Evolutionary conservation across 2,113 vertebrate genomes (phyloP).

Genomic region (Tamias sibiricus): DNA sequence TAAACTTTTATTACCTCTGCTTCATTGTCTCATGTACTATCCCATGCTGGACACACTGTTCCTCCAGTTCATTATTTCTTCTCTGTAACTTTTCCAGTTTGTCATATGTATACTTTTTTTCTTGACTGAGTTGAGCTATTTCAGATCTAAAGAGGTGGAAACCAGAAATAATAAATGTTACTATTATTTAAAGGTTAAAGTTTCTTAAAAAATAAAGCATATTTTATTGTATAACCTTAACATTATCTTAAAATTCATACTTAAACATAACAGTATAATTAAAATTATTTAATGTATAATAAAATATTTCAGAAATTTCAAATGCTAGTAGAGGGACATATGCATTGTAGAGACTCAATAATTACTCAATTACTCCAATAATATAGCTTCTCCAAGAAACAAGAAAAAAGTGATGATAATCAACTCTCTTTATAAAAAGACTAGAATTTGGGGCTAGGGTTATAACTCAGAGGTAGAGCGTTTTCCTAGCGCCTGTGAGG

Average conservation of each 20-base stretch:
- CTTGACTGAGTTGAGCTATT: conserved; percentile 91
- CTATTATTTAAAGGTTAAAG: conserved; percentile 44
- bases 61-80: conserved; percentile 92
- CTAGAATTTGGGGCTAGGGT: too few relatives aligned
- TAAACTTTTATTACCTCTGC: conserved; percentile 88
- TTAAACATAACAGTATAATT: background rate
- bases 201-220: conserved; percentile 68
- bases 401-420: background rate
- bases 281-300: conserved; percentile 1
- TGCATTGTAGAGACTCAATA: background rate
- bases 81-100: conserved; percentile 90
- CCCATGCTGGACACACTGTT: conserved; percentile 95
- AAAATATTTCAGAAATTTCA: conserved; percentile 21
- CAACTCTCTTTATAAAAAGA: background rate
- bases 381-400: background rate
- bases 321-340: background rate
- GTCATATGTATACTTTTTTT: conserved; percentile 90
- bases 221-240: conserved; percentile 70
- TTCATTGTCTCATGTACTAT: conserved; percentile 95
- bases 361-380: too few relatives aligned
- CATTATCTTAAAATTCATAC: conserved; percentile 70
- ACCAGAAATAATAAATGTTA: conserved; percentile 76
- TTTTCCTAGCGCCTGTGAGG: too few relatives aligned
- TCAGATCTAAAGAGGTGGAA: conserved; percentile 87
- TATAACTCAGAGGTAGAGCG: too few relatives aligned